A percentile compares a stretch with the other conserved stretches of the same genome.
phyloP scores from a whole-genome alignment of 2,113 vertebrate genomes.

The Anoplopoma fimbria region DNA sequence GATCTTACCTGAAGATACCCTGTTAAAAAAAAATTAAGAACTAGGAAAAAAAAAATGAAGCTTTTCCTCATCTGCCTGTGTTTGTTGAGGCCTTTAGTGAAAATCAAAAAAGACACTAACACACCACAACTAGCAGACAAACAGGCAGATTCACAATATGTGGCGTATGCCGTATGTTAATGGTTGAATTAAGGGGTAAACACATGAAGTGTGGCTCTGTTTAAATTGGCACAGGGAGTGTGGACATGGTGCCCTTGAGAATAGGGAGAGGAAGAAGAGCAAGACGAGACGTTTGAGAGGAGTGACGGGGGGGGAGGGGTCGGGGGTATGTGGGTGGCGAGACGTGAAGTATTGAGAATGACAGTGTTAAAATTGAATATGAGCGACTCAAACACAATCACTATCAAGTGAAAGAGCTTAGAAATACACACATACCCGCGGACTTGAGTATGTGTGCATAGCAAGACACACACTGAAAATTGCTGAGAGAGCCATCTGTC shows the following conservation, averaged over 20 bases:
- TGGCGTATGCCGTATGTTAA: neutral
- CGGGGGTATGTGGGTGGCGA: neutral
- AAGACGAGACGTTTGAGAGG: conserved; percentile 21
- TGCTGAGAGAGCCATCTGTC: conserved; percentile 68
- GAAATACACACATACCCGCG: neutral
- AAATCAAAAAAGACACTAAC: neutral
- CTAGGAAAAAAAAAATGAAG: neutral
- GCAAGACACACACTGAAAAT: conserved; percentile 35
- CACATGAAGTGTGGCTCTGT: neutral
- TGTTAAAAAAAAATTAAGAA: neutral
- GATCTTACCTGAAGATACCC: neutral
- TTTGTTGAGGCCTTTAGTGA: neutral
- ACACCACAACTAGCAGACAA: neutral
- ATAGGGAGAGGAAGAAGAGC: neutral
- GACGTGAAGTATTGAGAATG: conserved; percentile 62
- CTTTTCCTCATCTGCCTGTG: neutral
- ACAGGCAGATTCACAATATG: neutral
- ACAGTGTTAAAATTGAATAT: conserved; percentile 72
- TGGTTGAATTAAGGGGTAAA: conserved; percentile 4
- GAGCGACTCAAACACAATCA: conserved; percentile 56
- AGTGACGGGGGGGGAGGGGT: neutral
- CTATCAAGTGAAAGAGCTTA: conserved; percentile 47
- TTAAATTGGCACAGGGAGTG: neutral
- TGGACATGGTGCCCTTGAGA: conserved; percentile 21
- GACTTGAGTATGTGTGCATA: neutral